phyloP scores from a whole-genome alignment of 2,113 vertebrate genomes.

The Stomatorhinus ivindoensis region DNA sequence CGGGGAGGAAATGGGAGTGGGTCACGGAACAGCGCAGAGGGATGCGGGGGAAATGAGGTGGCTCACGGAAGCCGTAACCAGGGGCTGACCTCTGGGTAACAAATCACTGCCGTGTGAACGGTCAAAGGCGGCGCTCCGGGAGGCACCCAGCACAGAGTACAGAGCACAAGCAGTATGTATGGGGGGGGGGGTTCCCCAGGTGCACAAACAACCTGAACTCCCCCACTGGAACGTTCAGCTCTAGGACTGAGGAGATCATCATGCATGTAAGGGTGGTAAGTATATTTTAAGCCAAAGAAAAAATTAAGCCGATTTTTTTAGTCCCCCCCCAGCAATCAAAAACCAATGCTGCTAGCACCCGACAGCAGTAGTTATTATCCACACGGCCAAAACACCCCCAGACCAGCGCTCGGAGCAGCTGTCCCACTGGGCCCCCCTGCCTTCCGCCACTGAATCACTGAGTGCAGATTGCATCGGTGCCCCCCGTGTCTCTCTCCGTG shows the following conservation, averaged over 20 bases:
- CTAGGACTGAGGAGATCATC: not conserved
- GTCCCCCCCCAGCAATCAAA: not conserved
- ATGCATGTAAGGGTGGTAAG: not conserved
- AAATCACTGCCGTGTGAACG: not conserved
- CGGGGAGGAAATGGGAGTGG: constrained; percentile 53
- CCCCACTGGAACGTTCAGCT: not conserved
- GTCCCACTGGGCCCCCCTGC: constrained; percentile 27
- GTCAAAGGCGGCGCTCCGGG: not conserved
- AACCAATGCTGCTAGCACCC: not conserved
- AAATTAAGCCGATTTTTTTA: constrained; percentile 41
- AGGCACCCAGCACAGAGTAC: not conserved
- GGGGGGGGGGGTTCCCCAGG: not conserved
- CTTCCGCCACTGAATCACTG: not conserved
- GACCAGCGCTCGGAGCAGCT: constrained; percentile 14
- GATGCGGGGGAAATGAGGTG: constrained; percentile 1
- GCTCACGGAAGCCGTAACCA: not conserved
- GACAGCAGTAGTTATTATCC: constrained; percentile 10
- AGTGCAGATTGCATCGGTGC: constrained; percentile 41
- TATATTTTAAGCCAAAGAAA: constrained; percentile 33
- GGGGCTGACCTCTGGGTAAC: not conserved
- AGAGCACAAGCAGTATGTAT: not conserved
- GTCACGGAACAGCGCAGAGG: constrained; percentile 40
- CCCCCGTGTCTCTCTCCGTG: constrained; percentile 31
- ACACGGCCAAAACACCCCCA: constrained; percentile 13
- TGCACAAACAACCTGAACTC: not conserved